Evolutionary conservation across 1,140 invertebrate genomes (phyloP).

Genomic region (Drosophila guanche): DNA sequence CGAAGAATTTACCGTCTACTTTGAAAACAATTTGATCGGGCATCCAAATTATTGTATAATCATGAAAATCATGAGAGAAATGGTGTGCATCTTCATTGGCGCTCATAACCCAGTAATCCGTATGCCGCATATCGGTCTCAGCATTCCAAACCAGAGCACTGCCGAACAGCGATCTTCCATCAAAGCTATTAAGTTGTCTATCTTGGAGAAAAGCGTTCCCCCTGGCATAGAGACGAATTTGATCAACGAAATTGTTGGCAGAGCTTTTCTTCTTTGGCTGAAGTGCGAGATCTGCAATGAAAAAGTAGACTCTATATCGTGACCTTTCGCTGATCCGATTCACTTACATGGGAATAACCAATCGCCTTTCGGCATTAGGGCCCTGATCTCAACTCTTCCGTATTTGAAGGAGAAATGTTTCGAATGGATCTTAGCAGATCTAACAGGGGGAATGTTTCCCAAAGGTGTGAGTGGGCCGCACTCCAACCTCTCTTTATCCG

Average conservation of each 20-base stretch:
- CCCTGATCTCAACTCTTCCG: conserved; percentile 33
- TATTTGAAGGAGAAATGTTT: conserved; percentile 20
- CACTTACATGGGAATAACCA: conserved; percentile 45
- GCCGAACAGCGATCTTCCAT: conserved; percentile 11
- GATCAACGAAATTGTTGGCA: background rate
- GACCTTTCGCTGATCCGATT: too few species aligned
- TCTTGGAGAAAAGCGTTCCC: conserved; percentile 8
- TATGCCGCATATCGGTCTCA: too few species aligned
- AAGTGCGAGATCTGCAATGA: conserved; percentile 32
- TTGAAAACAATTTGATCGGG: conserved; percentile 84
- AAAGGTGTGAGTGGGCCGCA: too few species aligned
- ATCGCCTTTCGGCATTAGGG: conserved; percentile 19
- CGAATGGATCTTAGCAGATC: conserved; percentile 15
- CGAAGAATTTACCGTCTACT: conserved; percentile 84
- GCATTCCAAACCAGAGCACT: conserved; percentile 3
- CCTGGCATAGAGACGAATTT: conserved; percentile 29
- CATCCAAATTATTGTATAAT: conserved; percentile 87
- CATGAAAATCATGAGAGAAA: conserved; percentile 86
- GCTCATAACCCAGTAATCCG: too few species aligned
- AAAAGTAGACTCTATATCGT: background rate
- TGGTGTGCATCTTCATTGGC: background rate
- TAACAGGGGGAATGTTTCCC: background rate
- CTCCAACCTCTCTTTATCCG: too few species aligned
- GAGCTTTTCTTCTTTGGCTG: background rate
- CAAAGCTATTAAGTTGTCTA: background rate